These are phyloP conservation scores for Andrena bucephala DNA, from an alignment of 2,888 invertebrate genomes.

Conservation along the genomic window DNA sequence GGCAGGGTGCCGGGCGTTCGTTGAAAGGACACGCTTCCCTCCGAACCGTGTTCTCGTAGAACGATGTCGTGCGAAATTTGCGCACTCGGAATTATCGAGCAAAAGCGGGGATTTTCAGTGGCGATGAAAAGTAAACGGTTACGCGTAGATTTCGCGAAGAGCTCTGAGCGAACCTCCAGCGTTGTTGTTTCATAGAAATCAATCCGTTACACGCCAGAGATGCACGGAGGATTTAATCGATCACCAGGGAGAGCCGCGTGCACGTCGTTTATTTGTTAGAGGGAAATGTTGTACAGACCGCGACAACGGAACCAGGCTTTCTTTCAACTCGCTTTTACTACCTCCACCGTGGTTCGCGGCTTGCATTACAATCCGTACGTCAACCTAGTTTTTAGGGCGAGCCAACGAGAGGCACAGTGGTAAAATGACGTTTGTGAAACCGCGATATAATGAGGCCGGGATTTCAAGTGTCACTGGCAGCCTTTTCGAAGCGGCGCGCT, in stretches of 20 bases:
- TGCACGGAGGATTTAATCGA: no score
- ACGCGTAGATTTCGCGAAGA: background rate
- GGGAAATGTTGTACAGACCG: background rate
- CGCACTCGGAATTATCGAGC: background rate
- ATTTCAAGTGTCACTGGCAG: conserved; percentile 66
- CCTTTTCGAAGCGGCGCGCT: conserved; percentile 55
- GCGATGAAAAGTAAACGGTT: background rate
- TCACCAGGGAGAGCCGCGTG: no score
- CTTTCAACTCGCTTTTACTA: conserved; percentile 2
- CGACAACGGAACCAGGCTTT: background rate
- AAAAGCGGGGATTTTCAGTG: no score
- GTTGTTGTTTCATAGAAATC: background rate
- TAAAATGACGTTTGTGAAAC: conserved; percentile 59
- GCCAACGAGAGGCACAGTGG: conserved; percentile 38
- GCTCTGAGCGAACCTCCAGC: background rate
- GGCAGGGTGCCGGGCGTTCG: background rate
- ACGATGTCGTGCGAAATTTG: background rate
- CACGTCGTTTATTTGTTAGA: background rate
- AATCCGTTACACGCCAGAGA: background rate
- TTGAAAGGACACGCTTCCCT: background rate
- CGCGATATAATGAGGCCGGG: conserved; percentile 65
- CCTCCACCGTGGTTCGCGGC: background rate
- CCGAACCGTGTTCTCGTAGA: background rate
- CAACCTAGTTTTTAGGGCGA: conserved; percentile 53
- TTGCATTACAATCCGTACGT: conserved; percentile 23